Evolutionary conservation across 1,140 invertebrate genomes (phyloP), one percentile per base, ranked within the genome.

Genomic region (Drosophila orosa): DNA sequence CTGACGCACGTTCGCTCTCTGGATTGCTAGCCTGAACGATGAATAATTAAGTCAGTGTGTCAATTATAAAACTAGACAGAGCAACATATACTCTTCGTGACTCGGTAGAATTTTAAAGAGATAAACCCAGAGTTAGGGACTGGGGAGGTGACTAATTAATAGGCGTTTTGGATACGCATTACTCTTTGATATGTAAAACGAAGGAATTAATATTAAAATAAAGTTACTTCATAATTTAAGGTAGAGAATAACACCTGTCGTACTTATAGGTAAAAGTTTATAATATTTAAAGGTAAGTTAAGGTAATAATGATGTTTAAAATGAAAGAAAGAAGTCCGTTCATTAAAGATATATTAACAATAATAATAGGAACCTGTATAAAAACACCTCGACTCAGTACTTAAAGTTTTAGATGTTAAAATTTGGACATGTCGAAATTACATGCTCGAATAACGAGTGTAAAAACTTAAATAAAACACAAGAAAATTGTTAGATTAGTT

Each of bases 1-100:
- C 61, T 78, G 52, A 48, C 47, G 60, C 80, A 83, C 80, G 75
- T 73, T 79, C 60, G 45, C 24, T 27, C 15, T 40, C 54, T 10
- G 42, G 17, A 7, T 13, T 9, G 29, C 12, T 9, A 15, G 12
- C 19, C 50, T 29, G 45, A 45, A 48, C 27, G 45, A 35, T 67
- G 67, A 77, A 73, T 84, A 77, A 85, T 85, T 85, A 77, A 80
- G 77, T 78, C 60, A 85, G 44, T 77, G 44, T 67, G 80, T 67
- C 76, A 80, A 45, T 61, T 56, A 47, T 58, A 56, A 74, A 50
- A 10, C 15, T 22, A 59, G 39, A 8, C 40, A 35, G n/a, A 71
- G 19, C 17, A n/a, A n/a, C n/a, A n/a, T 33, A 59, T 22, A 24
- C 15, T 15, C 2, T 22, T 40, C 13, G n/a, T 35, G 56, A 35